Evolutionary conservation across 2,113 vertebrate genomes (phyloP).

Genomic region (Eonycteris spelaea): DNA sequence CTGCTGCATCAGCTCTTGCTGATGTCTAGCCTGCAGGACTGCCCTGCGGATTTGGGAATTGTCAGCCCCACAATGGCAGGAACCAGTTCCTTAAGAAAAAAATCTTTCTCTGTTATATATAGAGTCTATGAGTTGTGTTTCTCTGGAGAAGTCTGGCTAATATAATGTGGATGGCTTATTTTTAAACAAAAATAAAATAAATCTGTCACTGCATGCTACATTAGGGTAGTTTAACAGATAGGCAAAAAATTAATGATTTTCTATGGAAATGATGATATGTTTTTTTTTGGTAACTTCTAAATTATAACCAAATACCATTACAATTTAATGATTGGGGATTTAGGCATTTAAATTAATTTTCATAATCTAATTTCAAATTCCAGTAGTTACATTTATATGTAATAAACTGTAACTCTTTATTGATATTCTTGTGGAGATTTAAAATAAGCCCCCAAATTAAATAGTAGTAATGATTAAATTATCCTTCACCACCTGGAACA

Average conservation of each 20-base stretch:
- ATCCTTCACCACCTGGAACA: not conserved
- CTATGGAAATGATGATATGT: not conserved
- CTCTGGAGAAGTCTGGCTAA: not conserved
- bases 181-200: not conserved
- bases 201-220: not conserved
- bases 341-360: not conserved
- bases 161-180: not conserved
- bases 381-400: not conserved
- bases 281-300: not conserved
- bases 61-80: not conserved
- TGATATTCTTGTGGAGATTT: conserved; percentile 17
- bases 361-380: not conserved
- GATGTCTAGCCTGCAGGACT: not conserved
- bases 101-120: not conserved
- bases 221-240: not conserved
- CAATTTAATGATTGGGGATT: not conserved
- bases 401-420: not conserved
- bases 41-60: not conserved
- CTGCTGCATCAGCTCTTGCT: not conserved
- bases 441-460: not conserved
- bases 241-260: not conserved
- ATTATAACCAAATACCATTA: not conserved
- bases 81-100: not conserved
- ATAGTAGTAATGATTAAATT: not conserved
- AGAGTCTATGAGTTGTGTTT: not conserved